Conservation (phyloP, 2,888 invertebrate genomes). For the Cacoxenus indagator region DNA sequence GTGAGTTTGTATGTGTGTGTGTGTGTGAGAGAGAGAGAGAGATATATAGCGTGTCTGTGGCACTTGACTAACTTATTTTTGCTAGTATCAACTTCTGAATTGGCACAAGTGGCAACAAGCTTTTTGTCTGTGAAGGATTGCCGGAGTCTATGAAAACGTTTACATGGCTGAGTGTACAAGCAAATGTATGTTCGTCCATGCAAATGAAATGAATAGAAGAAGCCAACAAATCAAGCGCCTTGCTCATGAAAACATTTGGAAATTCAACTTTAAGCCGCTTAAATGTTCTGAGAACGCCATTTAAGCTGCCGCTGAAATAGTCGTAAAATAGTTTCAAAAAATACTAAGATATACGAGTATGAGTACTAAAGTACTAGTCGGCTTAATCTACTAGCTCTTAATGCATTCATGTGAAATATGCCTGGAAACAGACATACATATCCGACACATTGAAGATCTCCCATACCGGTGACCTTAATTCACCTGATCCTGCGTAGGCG, state of each 20-base stretch:
- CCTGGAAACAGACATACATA: no score
- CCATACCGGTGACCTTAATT: no score
- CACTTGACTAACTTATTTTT: constrained; percentile 48
- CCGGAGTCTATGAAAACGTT: background rate
- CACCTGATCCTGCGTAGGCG: no score
- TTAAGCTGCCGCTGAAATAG: background rate
- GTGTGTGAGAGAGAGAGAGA: background rate
- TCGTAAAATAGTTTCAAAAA: no score
- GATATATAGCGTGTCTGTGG: constrained; percentile 34
- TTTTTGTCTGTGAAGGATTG: background rate
- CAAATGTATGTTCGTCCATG: background rate
- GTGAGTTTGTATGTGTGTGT: no score
- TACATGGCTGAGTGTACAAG: background rate
- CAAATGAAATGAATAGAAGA: background rate
- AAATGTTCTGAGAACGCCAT: background rate
- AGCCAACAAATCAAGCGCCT: background rate
- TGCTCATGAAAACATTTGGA: background rate
- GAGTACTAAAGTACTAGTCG: no score
- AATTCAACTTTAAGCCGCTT: background rate
- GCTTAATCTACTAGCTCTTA: no score
- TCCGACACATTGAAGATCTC: no score
- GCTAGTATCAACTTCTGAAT: constrained; percentile 56
- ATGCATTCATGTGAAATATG: no score
- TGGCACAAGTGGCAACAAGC: constrained; percentile 47
- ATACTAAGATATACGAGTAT: no score